A percentile compares a stretch with the other conserved stretches of the same genome.
phyloP scores from a whole-genome alignment of 2,797 vertebrate species.

The Sarcophilus harrisii region DNA sequence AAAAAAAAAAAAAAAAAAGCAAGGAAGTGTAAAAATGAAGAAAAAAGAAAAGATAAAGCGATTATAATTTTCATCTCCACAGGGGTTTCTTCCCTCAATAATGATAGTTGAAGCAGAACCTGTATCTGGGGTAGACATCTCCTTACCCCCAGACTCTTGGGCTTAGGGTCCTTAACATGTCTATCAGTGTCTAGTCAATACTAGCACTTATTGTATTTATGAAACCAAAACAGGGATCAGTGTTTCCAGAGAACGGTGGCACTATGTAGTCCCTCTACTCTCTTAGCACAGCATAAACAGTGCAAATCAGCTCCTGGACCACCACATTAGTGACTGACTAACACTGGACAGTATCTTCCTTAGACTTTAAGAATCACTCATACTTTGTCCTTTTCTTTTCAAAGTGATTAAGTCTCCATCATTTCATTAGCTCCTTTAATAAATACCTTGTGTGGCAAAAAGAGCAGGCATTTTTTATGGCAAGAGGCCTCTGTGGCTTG shows the following conservation, averaged over 20 bases:
- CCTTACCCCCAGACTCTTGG: neutral
- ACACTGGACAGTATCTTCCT: accelerated
- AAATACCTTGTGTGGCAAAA: too few species aligned
- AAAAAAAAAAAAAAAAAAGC: neutral
- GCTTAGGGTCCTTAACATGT: neutral
- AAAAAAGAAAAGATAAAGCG: neutral
- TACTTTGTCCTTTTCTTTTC: neutral
- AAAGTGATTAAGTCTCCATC: neutral
- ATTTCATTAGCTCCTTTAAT: neutral
- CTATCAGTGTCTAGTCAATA: neutral
- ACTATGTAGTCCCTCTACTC: neutral
- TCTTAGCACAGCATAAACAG: neutral
- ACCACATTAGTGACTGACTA: neutral
- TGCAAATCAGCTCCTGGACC: neutral
- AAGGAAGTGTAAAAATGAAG: neutral
- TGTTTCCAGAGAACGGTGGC: too few species aligned
- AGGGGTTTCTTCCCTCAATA: neutral
- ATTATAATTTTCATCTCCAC: neutral
- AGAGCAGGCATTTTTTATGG: neutral
- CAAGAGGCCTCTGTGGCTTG: neutral
- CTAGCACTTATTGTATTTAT: neutral
- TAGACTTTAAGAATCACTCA: neutral
- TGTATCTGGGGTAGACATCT: neutral
- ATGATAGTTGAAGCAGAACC: neutral
- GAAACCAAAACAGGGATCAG: neutral